These are phyloP conservation scores for Rhinichthys klamathensis DNA, from an alignment of 2,113 vertebrate genomes.

Conservation along the genomic window DNA sequence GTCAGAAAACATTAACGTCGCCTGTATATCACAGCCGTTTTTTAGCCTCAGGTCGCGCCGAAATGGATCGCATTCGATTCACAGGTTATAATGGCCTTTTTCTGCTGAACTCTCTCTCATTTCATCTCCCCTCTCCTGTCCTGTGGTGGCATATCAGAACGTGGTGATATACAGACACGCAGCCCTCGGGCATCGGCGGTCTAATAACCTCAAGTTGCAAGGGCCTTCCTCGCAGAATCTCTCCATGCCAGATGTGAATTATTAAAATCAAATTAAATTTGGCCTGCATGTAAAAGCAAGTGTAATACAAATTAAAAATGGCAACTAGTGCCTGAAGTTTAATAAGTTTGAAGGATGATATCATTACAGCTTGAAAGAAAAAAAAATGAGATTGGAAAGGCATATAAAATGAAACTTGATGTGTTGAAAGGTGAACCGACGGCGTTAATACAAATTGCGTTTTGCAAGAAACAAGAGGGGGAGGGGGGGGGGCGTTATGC, in stretches of 20 bases:
- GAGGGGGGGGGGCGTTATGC: background rate
- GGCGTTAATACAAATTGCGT: slow-evolving; percentile 40
- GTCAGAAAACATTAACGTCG: slow-evolving; percentile 33
- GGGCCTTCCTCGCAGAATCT: slow-evolving; percentile 71
- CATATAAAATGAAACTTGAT: slow-evolving; percentile 55
- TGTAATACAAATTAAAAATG: slow-evolving; percentile 76
- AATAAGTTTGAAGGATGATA: slow-evolving; percentile 73
- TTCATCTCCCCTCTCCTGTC: slow-evolving; percentile 59
- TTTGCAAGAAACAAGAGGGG: background rate
- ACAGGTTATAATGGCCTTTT: slow-evolving; percentile 61
- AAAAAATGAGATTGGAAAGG: slow-evolving; percentile 52
- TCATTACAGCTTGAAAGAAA: slow-evolving; percentile 61
- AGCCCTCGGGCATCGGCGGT: slow-evolving; percentile 65
- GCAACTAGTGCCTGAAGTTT: slow-evolving; percentile 72
- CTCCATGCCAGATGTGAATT: slow-evolving; percentile 73
- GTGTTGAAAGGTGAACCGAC: slow-evolving; percentile 33
- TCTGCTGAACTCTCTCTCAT: slow-evolving; percentile 56
- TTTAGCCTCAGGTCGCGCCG: slow-evolving; percentile 11
- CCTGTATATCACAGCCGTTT: slow-evolving; percentile 4
- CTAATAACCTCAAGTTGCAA: slow-evolving; percentile 71
- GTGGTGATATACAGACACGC: slow-evolving; percentile 61
- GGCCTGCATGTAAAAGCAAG: slow-evolving; percentile 75
- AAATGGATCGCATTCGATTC: slow-evolving; percentile 57
- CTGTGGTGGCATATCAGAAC: slow-evolving; percentile 62
- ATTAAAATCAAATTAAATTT: slow-evolving; percentile 82